Evolutionary conservation across 2,797 vertebrate genomes (phyloP), one percentile per base, ranked within the genome.

Genomic region (Catamblyrhynchus diadema): DNA sequence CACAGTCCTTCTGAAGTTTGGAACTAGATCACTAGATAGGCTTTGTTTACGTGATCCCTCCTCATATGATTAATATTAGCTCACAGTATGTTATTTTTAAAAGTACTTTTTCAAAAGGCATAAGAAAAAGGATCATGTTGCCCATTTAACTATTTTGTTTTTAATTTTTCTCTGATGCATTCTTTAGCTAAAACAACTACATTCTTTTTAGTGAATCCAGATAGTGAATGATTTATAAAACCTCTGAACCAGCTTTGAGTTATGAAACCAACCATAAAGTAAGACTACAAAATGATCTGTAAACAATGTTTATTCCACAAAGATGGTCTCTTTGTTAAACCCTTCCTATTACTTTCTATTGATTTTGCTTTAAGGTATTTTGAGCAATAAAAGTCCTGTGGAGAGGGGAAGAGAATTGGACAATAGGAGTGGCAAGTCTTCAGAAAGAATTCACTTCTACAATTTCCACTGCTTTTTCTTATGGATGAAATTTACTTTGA

Each of bases 231-330:
- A 96, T 98, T 96, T 97, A 93, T 69, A 96, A 96, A 95, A 97
- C 72, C 2, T 85, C 10, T 70, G 88, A 96, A 94, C 28, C 50
- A 71, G 70, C n/a, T 90, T 67, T 97, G 87, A 93, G 96, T 92
- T 98, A 96, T 93, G 97, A 98, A 97, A 95, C 39, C 2, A 3
- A 97, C 54, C 75, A 75, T 91, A 97, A 96, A 97, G 94, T 96
- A 81, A 96, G 47, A 81, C 28, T 80, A 80, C 51, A 62, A 64
- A 85, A 81, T 79, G 2, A 91, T 56, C 11, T 86, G 59, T 75
- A 87, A 97, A 75, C 69, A 87, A 54, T 48, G 7, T 47, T 91
- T 91, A 65, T 83, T 89, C 57, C 25, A 71, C 48, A 82, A 88
- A 50, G 17, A 94, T 39, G 41, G 3, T 47, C 56, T 51, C 61